phyloP scores from a whole-genome alignment of 1,140 invertebrate species.

The Drosophila leontia region DNA sequence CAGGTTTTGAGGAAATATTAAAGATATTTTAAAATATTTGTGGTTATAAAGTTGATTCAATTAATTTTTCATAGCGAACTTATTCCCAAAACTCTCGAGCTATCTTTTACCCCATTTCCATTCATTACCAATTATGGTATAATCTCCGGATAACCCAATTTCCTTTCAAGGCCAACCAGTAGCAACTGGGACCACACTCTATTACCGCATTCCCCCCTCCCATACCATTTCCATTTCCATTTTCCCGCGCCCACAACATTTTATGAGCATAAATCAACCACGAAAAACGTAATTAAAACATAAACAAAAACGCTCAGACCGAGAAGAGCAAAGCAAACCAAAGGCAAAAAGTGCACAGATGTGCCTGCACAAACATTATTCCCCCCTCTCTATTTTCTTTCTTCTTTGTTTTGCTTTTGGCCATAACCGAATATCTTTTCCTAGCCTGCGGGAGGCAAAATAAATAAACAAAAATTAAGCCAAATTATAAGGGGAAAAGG shows the following conservation, averaged over 20 bases:
- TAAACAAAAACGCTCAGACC: conserved; percentile 60
- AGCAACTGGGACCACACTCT: conserved; percentile 39
- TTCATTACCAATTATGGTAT: conserved; percentile 13
- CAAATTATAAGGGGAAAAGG: conserved; percentile 32
- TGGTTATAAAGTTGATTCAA: no score
- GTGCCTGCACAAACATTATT: conserved; percentile 53
- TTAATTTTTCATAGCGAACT: background rate
- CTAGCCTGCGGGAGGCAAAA: conserved; percentile 23
- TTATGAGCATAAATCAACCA: conserved; percentile 71
- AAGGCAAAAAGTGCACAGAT: conserved; percentile 69
- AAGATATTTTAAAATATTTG: no score
- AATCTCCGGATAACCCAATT: conserved; percentile 38
- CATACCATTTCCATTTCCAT: background rate
- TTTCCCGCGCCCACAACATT: conserved; percentile 18
- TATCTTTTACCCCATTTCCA: background rate
- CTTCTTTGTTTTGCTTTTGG: conserved; percentile 21
- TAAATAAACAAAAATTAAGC: conserved; percentile 38
- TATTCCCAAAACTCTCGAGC: background rate
- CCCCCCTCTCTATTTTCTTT: background rate
- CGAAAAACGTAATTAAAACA: conserved; percentile 77
- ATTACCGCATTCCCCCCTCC: conserved; percentile 1
- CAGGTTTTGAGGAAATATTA: background rate
- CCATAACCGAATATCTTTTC: conserved; percentile 53
- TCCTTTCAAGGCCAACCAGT: conserved; percentile 28
- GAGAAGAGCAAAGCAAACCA: conserved; percentile 55